Percentiles rank a stretch among this genome's conserved stretches.
phyloP scores from a whole-genome alignment of 2,888 invertebrate species.

The Aspidiotus rigidus region DNA sequence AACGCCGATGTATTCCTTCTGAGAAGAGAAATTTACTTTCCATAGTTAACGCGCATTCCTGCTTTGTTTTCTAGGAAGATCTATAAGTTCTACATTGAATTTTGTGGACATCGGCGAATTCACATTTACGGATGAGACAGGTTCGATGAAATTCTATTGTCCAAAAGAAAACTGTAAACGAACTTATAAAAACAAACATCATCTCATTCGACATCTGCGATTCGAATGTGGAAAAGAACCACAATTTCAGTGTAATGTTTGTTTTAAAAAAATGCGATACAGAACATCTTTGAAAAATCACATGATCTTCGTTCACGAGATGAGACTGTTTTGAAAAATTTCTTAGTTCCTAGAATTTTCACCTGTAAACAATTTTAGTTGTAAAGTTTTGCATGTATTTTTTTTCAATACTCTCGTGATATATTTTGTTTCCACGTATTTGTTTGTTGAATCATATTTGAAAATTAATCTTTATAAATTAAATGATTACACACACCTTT shows the following conservation, averaged over 20 bases:
- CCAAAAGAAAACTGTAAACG: slow-evolving; percentile 28
- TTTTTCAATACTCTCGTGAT: too few species aligned
- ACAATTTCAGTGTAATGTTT: slow-evolving; percentile 32
- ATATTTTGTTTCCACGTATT: too few species aligned
- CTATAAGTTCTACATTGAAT: neutral
- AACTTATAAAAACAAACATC: slow-evolving; percentile 32
- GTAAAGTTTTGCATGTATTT: too few species aligned
- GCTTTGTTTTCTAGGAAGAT: neutral
- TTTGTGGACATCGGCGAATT: slow-evolving; percentile 18
- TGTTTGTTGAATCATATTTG: too few species aligned
- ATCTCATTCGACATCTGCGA: slow-evolving; percentile 22
- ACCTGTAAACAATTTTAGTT: too few species aligned
- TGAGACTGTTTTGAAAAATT: neutral
- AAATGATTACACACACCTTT: too few species aligned
- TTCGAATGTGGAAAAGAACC: slow-evolving; percentile 33
- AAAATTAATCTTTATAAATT: too few species aligned
- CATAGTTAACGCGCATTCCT: too few species aligned
- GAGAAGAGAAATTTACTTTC: too few species aligned
- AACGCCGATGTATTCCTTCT: too few species aligned
- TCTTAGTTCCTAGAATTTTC: too few species aligned
- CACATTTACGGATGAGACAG: slow-evolving; percentile 12
- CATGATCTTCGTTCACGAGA: slow-evolving; percentile 25
- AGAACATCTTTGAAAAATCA: slow-evolving; percentile 33
- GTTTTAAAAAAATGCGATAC: slow-evolving; percentile 28
- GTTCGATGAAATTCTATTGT: slow-evolving; percentile 24